phyloP scores from a whole-genome alignment of 2,888 invertebrate genomes.

The Acrobasis consociella region DNA sequence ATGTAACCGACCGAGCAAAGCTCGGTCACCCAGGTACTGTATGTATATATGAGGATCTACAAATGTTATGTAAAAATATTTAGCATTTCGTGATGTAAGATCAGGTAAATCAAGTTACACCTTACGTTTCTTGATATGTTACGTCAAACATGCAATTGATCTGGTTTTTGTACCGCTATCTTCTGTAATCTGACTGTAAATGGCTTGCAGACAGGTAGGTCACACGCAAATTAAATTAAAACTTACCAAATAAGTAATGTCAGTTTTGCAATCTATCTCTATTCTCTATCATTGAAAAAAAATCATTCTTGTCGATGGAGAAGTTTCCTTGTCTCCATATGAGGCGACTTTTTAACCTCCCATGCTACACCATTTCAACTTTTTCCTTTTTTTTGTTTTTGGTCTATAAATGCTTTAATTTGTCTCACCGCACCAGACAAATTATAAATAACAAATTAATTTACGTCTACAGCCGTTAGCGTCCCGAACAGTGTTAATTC shows the following conservation, averaged over 20 bases:
- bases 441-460: not conserved
- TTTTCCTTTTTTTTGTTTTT: too few relatives aligned
- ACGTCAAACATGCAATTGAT: not conserved
- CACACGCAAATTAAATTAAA: not conserved
- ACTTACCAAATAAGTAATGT: not conserved
- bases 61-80: not conserved
- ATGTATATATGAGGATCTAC: too few relatives aligned
- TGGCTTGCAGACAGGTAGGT: not conserved
- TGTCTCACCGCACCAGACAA: not conserved
- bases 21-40: too few relatives aligned
- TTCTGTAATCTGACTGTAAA: not conserved
- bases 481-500: not conserved
- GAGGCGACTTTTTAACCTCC: too few relatives aligned
- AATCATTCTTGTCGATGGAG: too few relatives aligned
- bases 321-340: too few relatives aligned
- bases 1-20: too few relatives aligned
- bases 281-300: too few relatives aligned
- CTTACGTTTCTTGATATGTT: not conserved
- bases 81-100: not conserved
- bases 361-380: too few relatives aligned
- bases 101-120: not conserved
- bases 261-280: not conserved
- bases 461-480: too few relatives aligned
- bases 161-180: not conserved
- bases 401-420: too few relatives aligned